Base-by-base conservation (phyloP, 2,888 invertebrate genomes). In the Drosophila mulleri region DNA sequence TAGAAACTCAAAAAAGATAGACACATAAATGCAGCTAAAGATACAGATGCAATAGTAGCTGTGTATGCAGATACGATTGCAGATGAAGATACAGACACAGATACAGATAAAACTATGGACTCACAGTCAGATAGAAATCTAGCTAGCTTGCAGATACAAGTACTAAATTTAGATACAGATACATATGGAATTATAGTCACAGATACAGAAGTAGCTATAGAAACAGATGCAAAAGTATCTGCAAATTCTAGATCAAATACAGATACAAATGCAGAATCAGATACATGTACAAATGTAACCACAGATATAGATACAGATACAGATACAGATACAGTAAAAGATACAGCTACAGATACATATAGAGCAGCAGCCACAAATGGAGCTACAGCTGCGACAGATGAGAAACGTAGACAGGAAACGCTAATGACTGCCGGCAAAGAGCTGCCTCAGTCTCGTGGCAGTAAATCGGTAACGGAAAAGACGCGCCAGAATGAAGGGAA, bases 341-440 rank as follows among this genome's bases (percentile, higher is more conserved):
- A 39, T 45, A 23, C 26, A 26, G 16, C 26, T 47, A 29, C 2
- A 29, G 37, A 37, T 56, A 58, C 54, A 56, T 50, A 59, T 52
- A 23, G 59, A 63, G 45, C 32, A 39, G 26, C 54, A 66, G 56
- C 39, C n/a, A n/a, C 60, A 67, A 47, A 60, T 53, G 56, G 41
- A 63, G 44, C 57, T 44, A 47, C 63, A 65, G 56, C 61, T 59
- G 59, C 79, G 80, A 83, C 77, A 85, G 80, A 86, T 86, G 89
- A 70, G 75, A 83, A 81, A 76, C 87, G 81, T 79, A 83, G 82
- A 88, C 89, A 89, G 86, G 86, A 88, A 88, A 88, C 83, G 72
- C 85, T 86, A 86, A 86, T 89, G 85, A 86, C 89, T 84, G 70
- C 75, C 65, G 69, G 75, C 80, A 67, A 57, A 68, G 67, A 62